A percentile compares a stretch with the other conserved stretches of the same genome.
These are phyloP conservation scores for Cyanoramphus novaezelandiae DNA, from an alignment of 2,113 vertebrate species.

Conservation along the genomic window DNA sequence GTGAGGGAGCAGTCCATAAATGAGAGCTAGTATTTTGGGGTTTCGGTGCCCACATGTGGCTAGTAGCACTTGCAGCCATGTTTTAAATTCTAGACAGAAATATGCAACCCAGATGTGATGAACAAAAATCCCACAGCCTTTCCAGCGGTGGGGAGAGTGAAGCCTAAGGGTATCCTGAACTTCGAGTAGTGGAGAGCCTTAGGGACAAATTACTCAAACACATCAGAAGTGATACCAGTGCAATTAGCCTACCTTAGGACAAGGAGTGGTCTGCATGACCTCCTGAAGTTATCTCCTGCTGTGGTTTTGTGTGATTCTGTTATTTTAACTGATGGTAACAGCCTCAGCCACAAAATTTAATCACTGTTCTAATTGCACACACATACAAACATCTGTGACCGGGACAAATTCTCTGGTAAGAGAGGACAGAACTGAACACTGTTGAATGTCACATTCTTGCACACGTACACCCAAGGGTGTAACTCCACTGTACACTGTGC, in stretches of 20 bases:
- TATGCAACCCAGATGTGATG: neutral
- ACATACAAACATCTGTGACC: accelerated
- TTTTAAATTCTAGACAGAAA: neutral
- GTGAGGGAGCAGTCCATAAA: neutral
- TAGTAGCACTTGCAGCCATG: neutral
- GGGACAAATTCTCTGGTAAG: neutral
- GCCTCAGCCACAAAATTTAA: neutral
- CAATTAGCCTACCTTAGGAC: neutral
- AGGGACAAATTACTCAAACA: neutral
- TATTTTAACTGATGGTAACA: neutral
- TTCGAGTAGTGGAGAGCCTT: neutral
- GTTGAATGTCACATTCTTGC: neutral
- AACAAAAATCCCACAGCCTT: neutral
- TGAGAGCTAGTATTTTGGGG: neutral
- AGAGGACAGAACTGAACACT: neutral
- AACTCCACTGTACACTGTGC: neutral
- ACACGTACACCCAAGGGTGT: neutral
- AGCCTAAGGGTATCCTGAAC: neutral
- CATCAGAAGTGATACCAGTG: neutral
- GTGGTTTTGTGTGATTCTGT: neutral
- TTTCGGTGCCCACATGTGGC: neutral
- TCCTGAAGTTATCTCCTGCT: neutral
- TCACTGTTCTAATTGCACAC: neutral
- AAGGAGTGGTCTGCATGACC: neutral
- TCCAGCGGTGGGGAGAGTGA: neutral